Evolutionary conservation across 2,888 invertebrate species (phyloP), one percentile per base, ranked within the genome.

Genomic region (Melieria picta): DNA sequence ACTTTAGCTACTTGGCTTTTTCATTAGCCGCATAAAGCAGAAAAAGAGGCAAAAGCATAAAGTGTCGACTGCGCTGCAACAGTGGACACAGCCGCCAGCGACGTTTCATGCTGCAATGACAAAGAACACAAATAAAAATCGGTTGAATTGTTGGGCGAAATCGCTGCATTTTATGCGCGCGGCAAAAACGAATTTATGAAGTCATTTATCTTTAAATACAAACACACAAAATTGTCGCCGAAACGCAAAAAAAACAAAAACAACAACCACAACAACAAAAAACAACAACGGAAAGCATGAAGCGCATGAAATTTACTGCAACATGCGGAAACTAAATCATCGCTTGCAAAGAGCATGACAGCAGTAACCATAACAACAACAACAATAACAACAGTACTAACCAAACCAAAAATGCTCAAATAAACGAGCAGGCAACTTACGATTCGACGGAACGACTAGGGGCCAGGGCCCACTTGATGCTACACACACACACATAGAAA

Each of bases 191-290:
- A 55, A 65, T 45, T 65, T 65, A 65, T 65, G 55, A 56, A 65
- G 65, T 65, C 65, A 65, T 65, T 65, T 65, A 65, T 65, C 65
- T 65, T 55, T n/a, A 45, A 65, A 16, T 45, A 61, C 45, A 45
- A 4, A 9, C 11, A 10, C 46, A 50, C 64, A 64, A 13, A 13
- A 50, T 43, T 7, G 11, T 10, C n/a, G 30, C 5, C n/a, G 42
- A 61, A 61, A 42, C 7, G n/a, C 62, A 62, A 47, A 10, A 10
- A 11, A 52, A 52, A 52, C 11, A 50, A 10, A 50, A 50, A 50
- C 11, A 50, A 50, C 7, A 10, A 50, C 7, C 2, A 10, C 7
- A 50, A 52, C 11, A 52, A 7, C 9, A 52, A 52, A 52, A 13
- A 11, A 11, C 11, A 13, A 46, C 62, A 46, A 4, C 9, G 11